These are phyloP conservation scores for Drosophila sp. DNA, from an alignment of 1,140 invertebrate genomes.

Conservation along the genomic window DNA sequence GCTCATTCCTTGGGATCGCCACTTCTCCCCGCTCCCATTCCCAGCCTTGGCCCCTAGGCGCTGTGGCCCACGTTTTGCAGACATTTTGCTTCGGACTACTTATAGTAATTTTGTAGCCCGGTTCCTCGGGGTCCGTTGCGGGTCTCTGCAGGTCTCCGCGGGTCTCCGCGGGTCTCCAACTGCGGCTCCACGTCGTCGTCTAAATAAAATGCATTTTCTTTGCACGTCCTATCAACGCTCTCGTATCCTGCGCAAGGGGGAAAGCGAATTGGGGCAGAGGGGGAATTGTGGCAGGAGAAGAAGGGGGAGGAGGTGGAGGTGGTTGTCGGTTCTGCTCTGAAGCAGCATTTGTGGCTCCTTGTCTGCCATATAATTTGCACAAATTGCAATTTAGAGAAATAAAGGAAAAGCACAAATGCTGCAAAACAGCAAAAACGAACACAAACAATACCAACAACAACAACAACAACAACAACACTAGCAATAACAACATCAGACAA, in stretches of 20 bases:
- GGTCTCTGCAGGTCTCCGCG: background rate
- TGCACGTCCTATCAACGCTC: slow-evolving; percentile 54
- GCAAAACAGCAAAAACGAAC: slow-evolving; percentile 37
- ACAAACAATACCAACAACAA: slow-evolving; percentile 23
- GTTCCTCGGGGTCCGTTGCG: background rate
- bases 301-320: background rate
- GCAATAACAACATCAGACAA: too few species aligned
- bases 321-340: background rate
- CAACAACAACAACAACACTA: slow-evolving; percentile 10
- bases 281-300: background rate
- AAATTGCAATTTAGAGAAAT: slow-evolving; percentile 83
- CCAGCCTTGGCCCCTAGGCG: slow-evolving; percentile 45
- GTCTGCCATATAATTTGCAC: slow-evolving; percentile 76
- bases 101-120: slow-evolving; percentile 44
- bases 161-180: background rate
- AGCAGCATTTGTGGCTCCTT: slow-evolving; percentile 70
- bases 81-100: slow-evolving; percentile 64
- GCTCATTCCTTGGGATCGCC: background rate
- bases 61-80: slow-evolving; percentile 77
- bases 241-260: slow-evolving; percentile 13
- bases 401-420: slow-evolving; percentile 61
- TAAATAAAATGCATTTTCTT: slow-evolving; percentile 77
- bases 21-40: background rate
- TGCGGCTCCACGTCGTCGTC: slow-evolving; percentile 37
- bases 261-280: background rate